Conservation (phyloP, 2,888 invertebrate genomes). For the Volucella inanis region DNA sequence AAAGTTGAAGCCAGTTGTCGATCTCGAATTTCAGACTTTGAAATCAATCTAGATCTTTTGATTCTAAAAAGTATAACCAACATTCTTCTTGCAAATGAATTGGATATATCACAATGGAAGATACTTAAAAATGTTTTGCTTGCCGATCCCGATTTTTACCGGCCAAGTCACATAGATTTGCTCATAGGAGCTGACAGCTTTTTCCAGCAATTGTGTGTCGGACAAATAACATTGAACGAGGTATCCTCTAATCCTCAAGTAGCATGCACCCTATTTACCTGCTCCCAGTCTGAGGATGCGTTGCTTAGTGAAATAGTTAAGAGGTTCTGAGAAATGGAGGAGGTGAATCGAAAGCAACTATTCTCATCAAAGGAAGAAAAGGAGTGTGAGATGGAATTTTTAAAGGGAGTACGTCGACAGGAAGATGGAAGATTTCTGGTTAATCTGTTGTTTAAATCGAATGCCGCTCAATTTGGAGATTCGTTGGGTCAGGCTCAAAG, state of each 20-base stretch:
- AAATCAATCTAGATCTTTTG: too few species aligned
- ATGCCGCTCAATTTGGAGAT: neutral
- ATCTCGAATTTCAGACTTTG: conserved; percentile 7
- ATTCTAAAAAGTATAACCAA: neutral
- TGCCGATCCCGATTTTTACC: too few species aligned
- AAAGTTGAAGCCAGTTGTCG: conserved; percentile 12
- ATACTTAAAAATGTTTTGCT: too few species aligned
- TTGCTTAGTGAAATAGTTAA: neutral
- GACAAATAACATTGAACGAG: conserved; percentile 11
- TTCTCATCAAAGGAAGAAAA: conserved; percentile 14
- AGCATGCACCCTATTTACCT: neutral
- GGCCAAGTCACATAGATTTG: too few species aligned
- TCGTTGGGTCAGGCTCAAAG: neutral
- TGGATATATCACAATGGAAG: too few species aligned
- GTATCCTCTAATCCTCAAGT: neutral
- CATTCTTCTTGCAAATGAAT: neutral
- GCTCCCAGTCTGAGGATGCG: neutral
- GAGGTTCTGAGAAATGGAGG: conserved; percentile 36
- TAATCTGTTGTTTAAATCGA: neutral
- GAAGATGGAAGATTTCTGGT: conserved; percentile 25
- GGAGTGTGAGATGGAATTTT: conserved; percentile 15
- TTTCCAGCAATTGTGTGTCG: too few species aligned
- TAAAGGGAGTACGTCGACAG: neutral
- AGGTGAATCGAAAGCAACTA: neutral
- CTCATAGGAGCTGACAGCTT: conserved; percentile 18